phyloP scores from a whole-genome alignment of 2,888 invertebrate genomes.

The Chromoteleia sp. region DNA sequence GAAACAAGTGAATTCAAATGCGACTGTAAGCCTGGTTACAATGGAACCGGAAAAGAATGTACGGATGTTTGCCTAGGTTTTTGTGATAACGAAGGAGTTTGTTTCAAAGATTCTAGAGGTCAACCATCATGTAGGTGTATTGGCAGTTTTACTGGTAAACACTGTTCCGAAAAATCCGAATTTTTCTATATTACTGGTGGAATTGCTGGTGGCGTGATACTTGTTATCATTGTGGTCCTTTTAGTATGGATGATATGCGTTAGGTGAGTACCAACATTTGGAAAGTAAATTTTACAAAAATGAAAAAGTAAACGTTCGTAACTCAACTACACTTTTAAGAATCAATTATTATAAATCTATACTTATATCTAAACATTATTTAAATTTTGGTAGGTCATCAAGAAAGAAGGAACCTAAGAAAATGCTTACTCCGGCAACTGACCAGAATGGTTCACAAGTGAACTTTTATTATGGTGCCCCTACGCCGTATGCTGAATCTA shows the following conservation, averaged over 20 bases:
- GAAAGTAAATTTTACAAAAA: conserved; percentile 21
- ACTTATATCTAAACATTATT: conserved; percentile 12
- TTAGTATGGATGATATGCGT: conserved; percentile 99
- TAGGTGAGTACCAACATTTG: conserved; percentile 86
- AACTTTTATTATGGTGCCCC: conserved; percentile 98
- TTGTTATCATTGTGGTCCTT: conserved; percentile 95
- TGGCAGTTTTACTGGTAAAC: conserved; percentile 95
- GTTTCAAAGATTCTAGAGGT: conserved; percentile 93
- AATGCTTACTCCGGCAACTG: conserved; percentile 94
- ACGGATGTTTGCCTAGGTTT: conserved; percentile 93
- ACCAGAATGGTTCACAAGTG: conserved; percentile 96
- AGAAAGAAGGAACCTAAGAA: conserved; percentile 96
- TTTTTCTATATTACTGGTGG: conserved; percentile 98
- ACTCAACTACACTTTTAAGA: too few relatives aligned
- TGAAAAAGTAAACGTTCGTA: too few relatives aligned
- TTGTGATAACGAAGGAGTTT: conserved; percentile 96
- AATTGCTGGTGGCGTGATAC: conserved; percentile 96
- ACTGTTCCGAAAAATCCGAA: conserved; percentile 96
- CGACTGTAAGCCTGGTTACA: conserved; percentile 96
- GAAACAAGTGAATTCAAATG: conserved; percentile 95
- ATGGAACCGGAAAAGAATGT: conserved; percentile 93
- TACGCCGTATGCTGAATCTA: conserved; percentile 97
- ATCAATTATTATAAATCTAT: too few relatives aligned
- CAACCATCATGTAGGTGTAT: conserved; percentile 95
- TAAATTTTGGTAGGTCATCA: conserved; percentile 87